Conservation (phyloP, 2,888 invertebrate species). For the Mythimna albipuncta region DNA sequence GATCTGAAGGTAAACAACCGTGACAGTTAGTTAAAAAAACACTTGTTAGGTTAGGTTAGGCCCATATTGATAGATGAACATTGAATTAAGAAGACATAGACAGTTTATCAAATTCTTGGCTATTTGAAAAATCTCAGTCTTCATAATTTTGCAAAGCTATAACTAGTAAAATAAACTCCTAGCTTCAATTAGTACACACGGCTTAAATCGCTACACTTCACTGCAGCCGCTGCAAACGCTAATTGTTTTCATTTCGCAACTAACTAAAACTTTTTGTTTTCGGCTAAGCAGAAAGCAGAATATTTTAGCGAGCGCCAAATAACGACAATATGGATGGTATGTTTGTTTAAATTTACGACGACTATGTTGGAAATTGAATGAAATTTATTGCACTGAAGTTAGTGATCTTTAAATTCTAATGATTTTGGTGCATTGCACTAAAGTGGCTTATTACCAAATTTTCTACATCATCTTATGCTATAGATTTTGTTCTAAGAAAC, state of each 20-base stretch:
- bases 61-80: background rate
- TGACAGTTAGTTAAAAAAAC: no score
- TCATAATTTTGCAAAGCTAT: background rate
- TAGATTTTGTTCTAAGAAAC: no score
- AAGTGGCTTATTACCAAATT: background rate
- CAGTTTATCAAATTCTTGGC: background rate
- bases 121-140: background rate
- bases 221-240: slow-evolving; percentile 61
- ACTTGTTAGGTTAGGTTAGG: no score
- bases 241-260: slow-evolving; percentile 63
- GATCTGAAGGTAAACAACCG: no score
- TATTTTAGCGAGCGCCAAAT: slow-evolving; percentile 56
- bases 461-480: no score
- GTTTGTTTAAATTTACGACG: slow-evolving; percentile 38
- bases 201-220: slow-evolving; percentile 56
- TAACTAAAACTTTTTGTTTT: slow-evolving; percentile 63
- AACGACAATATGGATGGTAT: slow-evolving; percentile 43
- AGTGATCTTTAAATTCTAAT: background rate
- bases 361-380: slow-evolving; percentile 3
- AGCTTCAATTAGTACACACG: slow-evolving; percentile 45
- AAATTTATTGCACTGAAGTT: slow-evolving; percentile 14
- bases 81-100: no score
- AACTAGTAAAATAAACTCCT: slow-evolving; percentile 19
- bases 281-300: slow-evolving; percentile 44
- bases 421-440: background rate